Evolutionary conservation across 2,797 vertebrate species (phyloP), one percentile per base, ranked within the genome.

Genomic region (Anniella stebbinsi): DNA sequence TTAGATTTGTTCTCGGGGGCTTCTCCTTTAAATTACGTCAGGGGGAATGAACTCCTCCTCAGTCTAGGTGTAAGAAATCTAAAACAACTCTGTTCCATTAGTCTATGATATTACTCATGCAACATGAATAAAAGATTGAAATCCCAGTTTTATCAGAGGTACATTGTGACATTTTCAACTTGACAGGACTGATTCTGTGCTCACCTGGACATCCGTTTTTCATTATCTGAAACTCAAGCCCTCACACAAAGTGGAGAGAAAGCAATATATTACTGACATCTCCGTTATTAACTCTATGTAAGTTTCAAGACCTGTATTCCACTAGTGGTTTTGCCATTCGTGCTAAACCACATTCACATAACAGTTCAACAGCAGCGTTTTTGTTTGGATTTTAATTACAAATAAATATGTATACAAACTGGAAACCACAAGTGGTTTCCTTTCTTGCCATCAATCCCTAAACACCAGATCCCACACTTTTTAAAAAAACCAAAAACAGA

Each of bases 371-470:
- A 86, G 41, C 83, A 83, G 45, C 51, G 45, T 33, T 41, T 86
- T 90, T 66, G 70, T 77, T n/a, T 54, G 4, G 57, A 30, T 7
- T 87, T 77, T 72, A 87, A 90, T 83, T 90, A 88, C 80, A 84
- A 87, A 85, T 38, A n/a, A 78, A 80, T 73, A 76, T 45, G 38
- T 38, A 87, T 89, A 83, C 75, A 80, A 87, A 92, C n/a, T 73
- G 25, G 41, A 80, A 89, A 45, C 80, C 67, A 76, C 80, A 75
- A 82, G 77, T 23, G 38, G 48, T 25, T 92, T 93, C n/a, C 41
- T 88, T 91, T 90, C 87, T 3, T 86, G 41, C 73, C 7, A 41
- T 82, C 41, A 33, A 77, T 70, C 41, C 51, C 69, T 41, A 18
- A 25, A 48, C 25, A 60, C 25, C 41, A 88, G 87, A 38, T 51